phyloP scores from a whole-genome alignment of 2,888 invertebrate genomes.

The Meteorus colon region DNA sequence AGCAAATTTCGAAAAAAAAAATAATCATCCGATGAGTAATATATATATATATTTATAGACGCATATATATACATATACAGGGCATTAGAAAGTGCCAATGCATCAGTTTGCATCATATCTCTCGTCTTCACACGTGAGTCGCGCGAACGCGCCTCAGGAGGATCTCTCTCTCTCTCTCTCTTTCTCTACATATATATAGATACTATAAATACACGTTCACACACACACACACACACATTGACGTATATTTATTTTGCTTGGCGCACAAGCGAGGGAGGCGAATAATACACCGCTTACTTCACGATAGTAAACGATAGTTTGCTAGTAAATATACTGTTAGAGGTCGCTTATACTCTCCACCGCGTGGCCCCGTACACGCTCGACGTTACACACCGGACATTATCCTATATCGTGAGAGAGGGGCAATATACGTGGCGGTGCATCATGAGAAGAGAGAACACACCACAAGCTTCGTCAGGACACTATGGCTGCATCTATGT shows the following conservation, averaged over 20 bases:
- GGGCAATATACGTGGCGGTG: conserved; percentile 24
- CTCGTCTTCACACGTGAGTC: conserved; percentile 10
- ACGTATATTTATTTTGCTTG: conserved; percentile 26
- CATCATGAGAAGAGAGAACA: conserved; percentile 29
- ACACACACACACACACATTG: conserved; percentile 10
- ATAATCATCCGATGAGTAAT: neutral
- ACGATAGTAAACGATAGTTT: conserved; percentile 54
- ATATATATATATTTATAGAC: neutral
- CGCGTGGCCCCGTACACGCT: conserved; percentile 41
- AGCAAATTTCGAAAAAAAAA: neutral
- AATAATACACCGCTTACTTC: conserved; percentile 45
- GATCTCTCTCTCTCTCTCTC: neutral
- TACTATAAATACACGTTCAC: conserved; percentile 5
- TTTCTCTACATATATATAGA: neutral
- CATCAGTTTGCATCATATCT: conserved; percentile 13
- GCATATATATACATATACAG: neutral
- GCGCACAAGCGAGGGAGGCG: conserved; percentile 39
- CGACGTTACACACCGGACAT: conserved; percentile 47
- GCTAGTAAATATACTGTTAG: conserved; percentile 52
- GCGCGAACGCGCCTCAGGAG: conserved; percentile 6
- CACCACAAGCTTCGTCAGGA: neutral
- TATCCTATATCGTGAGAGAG: conserved; percentile 45
- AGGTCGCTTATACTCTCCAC: conserved; percentile 47
- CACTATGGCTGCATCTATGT: neutral
- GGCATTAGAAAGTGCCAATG: conserved; percentile 9